Evolutionary conservation across 2,888 invertebrate genomes (phyloP), one percentile per base, ranked within the genome.

Genomic region (Ichneumon xanthorius): DNA sequence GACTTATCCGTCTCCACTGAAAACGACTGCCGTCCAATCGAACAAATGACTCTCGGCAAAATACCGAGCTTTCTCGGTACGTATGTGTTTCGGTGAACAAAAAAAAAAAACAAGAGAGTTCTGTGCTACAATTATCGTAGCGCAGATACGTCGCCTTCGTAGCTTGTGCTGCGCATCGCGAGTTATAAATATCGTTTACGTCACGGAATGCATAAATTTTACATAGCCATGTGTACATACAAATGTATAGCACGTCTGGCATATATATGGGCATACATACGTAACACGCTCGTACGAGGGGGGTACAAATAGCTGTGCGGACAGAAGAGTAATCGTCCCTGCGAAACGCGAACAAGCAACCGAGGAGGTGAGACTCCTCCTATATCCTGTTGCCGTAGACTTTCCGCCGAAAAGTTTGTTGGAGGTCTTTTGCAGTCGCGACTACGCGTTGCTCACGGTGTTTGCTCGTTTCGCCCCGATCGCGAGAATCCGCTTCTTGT

Each of bases 271-370:
- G 11, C 63, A 22, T 16, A 70, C 45, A 48, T 70, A 78, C 45
- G 85, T 76, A 76, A 82, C 71, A 68, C 65, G 70, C 50, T 79
- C 65, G 76, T 72, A 85, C 75, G 67, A 71, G 30, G 71, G n/a
- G 76, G 79, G 82, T 85, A 79, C 85, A 85, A 85, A 82, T 85
- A 77, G 82, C 80, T 48, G 85, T 80, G 82, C 80, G 73, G 80
- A 85, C 80, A 76, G 72, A 80, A 82, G 85, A 85, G 85, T 85
- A 85, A 85, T 85, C 82, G 85, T 85, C 80, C 76, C 80, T 73
- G 85, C 67, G 82, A 85, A 85, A 80, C 67, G 82, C 85, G 73
- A 82, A 82, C 85, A 77, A 82, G 82, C 72, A 79, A 72, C 72
- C 68, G 61, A 67, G 72, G 30, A 22, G 53, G 45, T 37, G 40